Evolutionary conservation across 1,140 invertebrate genomes (phyloP).

Genomic region (Aleiodes sp.): DNA sequence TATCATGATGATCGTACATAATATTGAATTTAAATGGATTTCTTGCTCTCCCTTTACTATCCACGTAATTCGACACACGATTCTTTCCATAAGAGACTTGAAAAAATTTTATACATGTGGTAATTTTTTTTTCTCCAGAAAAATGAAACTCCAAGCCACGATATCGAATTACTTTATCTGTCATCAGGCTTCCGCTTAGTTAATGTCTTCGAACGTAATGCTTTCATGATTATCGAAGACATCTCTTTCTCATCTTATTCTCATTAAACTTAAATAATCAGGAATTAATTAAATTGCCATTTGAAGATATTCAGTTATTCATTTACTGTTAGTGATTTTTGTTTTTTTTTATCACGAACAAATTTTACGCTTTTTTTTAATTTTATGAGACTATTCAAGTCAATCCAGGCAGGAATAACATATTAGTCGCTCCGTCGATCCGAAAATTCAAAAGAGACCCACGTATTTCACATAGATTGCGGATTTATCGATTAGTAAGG

Average conservation of each 20-base stretch:
- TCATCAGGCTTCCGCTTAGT: constrained; percentile 17
- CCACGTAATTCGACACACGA: not conserved
- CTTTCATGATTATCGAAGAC: not conserved
- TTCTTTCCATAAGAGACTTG: not conserved
- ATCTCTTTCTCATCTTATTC: constrained; percentile 13
- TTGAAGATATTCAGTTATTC: not conserved
- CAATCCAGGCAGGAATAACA: constrained; percentile 50
- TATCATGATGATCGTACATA: not conserved
- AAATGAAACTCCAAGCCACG: constrained; percentile 30
- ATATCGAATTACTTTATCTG: constrained; percentile 28
- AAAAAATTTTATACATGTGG: not conserved
- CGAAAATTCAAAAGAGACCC: constrained; percentile 58
- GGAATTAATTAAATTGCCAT: constrained; percentile 7
- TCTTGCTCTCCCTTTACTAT: too few relatives aligned
- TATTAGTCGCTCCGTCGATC: constrained; percentile 56
- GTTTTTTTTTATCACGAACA: not conserved
- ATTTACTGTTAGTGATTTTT: not conserved
- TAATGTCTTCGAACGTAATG: constrained; percentile 20
- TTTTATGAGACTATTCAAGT: constrained; percentile 43
- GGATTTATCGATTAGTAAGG: constrained; percentile 19
- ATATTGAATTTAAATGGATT: too few relatives aligned
- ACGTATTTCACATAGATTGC: constrained; percentile 6
- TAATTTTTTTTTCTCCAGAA: not conserved
- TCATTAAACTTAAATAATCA: not conserved
- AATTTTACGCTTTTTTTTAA: constrained; percentile 5